Base-by-base conservation (phyloP, 2,797 vertebrate genomes). In the Coreius guichenoti region DNA sequence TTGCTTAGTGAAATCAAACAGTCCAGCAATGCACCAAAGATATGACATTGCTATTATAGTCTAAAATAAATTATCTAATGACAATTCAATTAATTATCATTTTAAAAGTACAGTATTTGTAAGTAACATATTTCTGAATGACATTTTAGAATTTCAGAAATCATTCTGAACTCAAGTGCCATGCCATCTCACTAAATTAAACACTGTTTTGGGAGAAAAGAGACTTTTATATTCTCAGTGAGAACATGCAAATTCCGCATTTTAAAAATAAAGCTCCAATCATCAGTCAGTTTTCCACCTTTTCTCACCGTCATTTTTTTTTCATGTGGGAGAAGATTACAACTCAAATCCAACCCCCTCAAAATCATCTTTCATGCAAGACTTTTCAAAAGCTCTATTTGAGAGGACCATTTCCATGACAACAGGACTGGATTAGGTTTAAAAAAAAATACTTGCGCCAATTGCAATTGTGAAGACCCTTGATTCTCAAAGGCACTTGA, bases 371-470 rank as follows among this genome's bases (percentile, higher is more conserved):
- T 92, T 92, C 84, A 91, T 88, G 87, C 78, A 81, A 91, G 90
- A 84, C 74, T 89, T 81, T 81, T 90, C 89, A 92, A 92, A 88
- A 80, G 91, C 86, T 90, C 87, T 68, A 68, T 91, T 91, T 89
- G 89, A 93, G 91, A 91, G 92, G 88, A 89, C 69, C 54, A 95
- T 96, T 95, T 94, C 94, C 95, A 95, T 96, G 93, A 95, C 95
- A 96, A 95, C 94, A 89, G 92, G 90, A 90, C 83, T 81, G 93
- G 94, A 94, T 95, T 94, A 94, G 92, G 90, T 92, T 92, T 90
- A 83, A 88, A 90, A 91, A 73, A 81, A 81, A 76, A 72, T n/a
- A 45, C 72, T 63, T 16, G 54, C 72, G 82, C 90, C 88, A 78
- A 87, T 90, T 89, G 90, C 88, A 90, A 93, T 92, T 92, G 92